Percentiles rank a stretch among this genome's conserved stretches.
phyloP scores from a whole-genome alignment of 2,888 invertebrate species.

The Psylliodes chrysocephalus region DNA sequence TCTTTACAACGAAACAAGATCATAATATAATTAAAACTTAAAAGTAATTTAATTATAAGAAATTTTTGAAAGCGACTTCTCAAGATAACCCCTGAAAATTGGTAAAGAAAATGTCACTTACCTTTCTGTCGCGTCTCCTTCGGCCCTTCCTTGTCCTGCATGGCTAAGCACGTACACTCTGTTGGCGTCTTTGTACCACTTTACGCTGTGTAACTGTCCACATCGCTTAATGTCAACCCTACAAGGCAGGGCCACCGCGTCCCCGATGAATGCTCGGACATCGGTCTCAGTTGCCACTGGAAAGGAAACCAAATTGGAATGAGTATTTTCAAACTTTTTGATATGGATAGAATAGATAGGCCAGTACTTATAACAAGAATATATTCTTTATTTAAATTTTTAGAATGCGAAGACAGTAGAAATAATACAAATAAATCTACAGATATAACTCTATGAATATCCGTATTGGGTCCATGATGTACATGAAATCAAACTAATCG shows the following conservation, averaged over 20 bases:
- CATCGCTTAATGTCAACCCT: conserved; percentile 77
- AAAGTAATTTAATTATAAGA: too few relatives aligned
- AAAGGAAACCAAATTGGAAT: conserved; percentile 39
- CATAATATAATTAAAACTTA: too few relatives aligned
- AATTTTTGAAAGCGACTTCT: too few relatives aligned
- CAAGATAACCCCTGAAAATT: too few relatives aligned
- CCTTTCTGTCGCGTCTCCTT: conserved; percentile 79
- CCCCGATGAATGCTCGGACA: conserved; percentile 75
- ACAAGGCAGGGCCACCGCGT: conserved; percentile 77
- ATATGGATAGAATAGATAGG: not conserved
- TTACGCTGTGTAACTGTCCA: conserved; percentile 83
- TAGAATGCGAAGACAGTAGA: too few relatives aligned
- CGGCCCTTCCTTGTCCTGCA: conserved; percentile 73
- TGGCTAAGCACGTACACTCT: conserved; percentile 83
- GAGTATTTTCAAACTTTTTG: not conserved
- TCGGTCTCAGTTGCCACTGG: conserved; percentile 66
- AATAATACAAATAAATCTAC: too few relatives aligned
- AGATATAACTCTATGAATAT: too few relatives aligned
- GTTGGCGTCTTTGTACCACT: conserved; percentile 81
- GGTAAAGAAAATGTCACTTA: conserved; percentile 60
- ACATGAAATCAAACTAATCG: too few relatives aligned
- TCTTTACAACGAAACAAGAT: too few relatives aligned
- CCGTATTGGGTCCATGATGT: too few relatives aligned
- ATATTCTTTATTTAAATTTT: too few relatives aligned
- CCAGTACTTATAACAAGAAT: too few relatives aligned